phyloP scores from a whole-genome alignment of 2,113 vertebrate genomes.

The Patagioenas fasciata region DNA sequence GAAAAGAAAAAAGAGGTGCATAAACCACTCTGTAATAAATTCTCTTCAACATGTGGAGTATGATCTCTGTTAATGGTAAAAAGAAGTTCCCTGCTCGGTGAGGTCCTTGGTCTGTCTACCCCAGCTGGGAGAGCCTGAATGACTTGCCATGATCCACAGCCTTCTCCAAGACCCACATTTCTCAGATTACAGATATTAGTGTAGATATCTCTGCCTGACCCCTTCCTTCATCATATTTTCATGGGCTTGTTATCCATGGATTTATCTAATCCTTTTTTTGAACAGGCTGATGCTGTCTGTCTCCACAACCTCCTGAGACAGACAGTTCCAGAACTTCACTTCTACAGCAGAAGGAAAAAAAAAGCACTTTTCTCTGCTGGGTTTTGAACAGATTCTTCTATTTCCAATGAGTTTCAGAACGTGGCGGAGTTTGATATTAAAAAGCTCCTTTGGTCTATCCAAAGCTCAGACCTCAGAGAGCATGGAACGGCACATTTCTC shows the following conservation, averaged over 20 bases:
- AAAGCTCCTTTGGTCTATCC: background rate
- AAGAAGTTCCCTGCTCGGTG: background rate
- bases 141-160: too few relatives aligned
- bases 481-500: background rate
- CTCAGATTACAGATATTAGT: background rate
- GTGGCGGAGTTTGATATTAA: background rate
- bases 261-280: background rate
- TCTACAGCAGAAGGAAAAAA: background rate
- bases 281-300: background rate
- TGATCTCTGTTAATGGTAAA: background rate
- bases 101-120: background rate
- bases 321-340: background rate
- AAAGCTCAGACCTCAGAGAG: background rate
- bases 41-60: background rate
- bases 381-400: background rate
- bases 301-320: background rate
- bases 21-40: background rate
- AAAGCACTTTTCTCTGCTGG: background rate
- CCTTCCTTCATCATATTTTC: background rate
- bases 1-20: rapidly evolving
- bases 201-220: background rate
- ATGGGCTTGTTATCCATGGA: background rate
- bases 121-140: background rate
- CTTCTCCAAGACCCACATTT: background rate
- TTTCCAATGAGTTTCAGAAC: background rate